These are phyloP conservation scores for Drosophila bunnanda DNA, from an alignment of 2,888 invertebrate species.

Conservation along the genomic window DNA sequence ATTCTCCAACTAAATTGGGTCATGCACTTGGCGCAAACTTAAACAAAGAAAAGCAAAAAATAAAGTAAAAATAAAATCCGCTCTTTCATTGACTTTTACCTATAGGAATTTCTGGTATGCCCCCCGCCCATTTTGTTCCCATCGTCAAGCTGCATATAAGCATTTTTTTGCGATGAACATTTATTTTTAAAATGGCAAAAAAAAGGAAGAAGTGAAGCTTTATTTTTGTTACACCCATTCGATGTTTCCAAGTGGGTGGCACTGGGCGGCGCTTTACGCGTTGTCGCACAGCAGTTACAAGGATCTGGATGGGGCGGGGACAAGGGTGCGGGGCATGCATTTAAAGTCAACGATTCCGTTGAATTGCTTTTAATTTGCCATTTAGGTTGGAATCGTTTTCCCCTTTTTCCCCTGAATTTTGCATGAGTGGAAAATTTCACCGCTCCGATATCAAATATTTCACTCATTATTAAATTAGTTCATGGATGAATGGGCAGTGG, in stretches of 20 bases:
- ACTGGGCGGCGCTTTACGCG: constrained; percentile 27
- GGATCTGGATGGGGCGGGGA: background rate
- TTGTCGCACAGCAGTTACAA: constrained; percentile 50
- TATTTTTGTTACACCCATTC: constrained; percentile 48
- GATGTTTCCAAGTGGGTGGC: constrained; percentile 41
- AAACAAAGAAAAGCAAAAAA: constrained; percentile 20
- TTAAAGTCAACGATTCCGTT: constrained; percentile 51
- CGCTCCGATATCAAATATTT: constrained; percentile 30
- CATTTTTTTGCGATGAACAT: constrained; percentile 40
- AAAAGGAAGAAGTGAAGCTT: constrained; percentile 43
- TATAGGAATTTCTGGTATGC: constrained; percentile 13
- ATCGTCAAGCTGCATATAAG: constrained; percentile 17
- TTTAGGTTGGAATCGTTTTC: constrained; percentile 27
- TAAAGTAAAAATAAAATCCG: constrained; percentile 1
- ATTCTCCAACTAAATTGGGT: constrained; percentile 50
- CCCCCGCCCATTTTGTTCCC: background rate
- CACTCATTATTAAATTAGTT: constrained; percentile 49
- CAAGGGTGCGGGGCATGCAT: constrained; percentile 44
- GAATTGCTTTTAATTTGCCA: constrained; percentile 61
- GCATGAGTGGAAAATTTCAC: background rate
- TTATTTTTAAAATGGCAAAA: constrained; percentile 56
- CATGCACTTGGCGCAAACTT: constrained; percentile 47
- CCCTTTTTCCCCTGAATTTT: constrained; percentile 10
- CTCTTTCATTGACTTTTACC: constrained; percentile 52
- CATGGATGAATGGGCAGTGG: constrained; percentile 22